Evolutionary conservation across 2,113 vertebrate genomes (phyloP).

Genomic region (Rhombomys opimus): DNA sequence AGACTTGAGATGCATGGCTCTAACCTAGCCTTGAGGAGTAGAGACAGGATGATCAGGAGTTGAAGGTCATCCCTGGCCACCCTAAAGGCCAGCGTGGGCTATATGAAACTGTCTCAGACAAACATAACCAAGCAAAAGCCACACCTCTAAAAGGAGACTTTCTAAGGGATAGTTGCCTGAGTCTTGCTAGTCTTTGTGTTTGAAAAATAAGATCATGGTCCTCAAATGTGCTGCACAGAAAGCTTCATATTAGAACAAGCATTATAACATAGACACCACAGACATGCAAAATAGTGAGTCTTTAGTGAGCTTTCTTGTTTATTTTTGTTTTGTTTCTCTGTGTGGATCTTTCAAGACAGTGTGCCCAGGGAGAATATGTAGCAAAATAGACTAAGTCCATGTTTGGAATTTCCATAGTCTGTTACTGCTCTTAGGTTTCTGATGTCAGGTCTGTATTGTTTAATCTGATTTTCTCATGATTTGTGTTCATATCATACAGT

Average conservation of each 20-base stretch:
- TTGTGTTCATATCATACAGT: constrained; percentile 58
- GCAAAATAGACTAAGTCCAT: constrained; percentile 15
- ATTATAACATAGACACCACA: neutral
- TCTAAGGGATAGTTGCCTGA: constrained; percentile 28
- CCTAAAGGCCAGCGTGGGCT: neutral
- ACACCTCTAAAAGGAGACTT: neutral
- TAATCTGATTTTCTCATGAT: constrained; percentile 62
- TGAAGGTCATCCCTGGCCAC: neutral
- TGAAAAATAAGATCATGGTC: constrained; percentile 36
- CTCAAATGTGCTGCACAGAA: constrained; percentile 38
- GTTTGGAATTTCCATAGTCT: constrained; percentile 55
- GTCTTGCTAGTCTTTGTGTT: constrained; percentile 9
- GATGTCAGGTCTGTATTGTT: constrained; percentile 32
- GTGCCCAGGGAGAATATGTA: neutral
- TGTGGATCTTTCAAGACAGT: neutral
- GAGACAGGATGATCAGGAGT: neutral
- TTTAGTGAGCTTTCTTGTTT: neutral
- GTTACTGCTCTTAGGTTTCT: neutral
- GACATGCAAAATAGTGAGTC: neutral
- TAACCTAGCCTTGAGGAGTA: neutral
- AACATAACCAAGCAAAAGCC: neutral
- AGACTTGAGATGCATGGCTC: neutral
- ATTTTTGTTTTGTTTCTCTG: neutral
- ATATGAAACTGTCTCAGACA: neutral
- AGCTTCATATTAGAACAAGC: neutral